phyloP scores from a whole-genome alignment of 2,797 vertebrate species.

The Neopelma chrysocephalum region DNA sequence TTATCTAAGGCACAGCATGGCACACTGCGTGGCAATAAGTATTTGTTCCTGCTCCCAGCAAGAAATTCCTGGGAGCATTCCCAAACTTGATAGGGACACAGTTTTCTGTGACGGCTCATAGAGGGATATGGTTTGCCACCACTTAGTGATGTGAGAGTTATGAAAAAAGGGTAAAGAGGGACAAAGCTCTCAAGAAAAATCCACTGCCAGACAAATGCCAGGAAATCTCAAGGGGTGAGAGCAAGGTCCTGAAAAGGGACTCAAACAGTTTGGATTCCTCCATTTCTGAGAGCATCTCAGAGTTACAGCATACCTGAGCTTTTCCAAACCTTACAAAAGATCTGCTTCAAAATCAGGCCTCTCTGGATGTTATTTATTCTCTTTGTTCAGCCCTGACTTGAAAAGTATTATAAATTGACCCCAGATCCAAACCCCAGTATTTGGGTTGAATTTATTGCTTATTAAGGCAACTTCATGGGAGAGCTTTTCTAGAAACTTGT shows the following conservation, averaged over 20 bases:
- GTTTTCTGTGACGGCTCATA: background rate
- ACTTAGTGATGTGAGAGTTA: background rate
- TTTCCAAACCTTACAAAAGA: background rate
- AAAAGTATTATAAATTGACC: background rate
- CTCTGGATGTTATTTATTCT: background rate
- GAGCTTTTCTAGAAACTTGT: background rate
- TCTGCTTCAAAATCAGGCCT: background rate
- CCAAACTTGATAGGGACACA: background rate
- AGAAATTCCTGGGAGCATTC: background rate
- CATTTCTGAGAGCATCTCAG: background rate
- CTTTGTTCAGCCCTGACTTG: background rate
- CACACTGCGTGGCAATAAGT: background rate
- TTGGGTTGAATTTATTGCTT: conserved; percentile 29
- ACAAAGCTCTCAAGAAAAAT: background rate
- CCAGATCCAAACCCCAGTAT: background rate
- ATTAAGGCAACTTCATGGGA: background rate
- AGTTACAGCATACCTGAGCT: background rate
- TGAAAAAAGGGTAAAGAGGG: background rate
- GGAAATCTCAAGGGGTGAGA: background rate
- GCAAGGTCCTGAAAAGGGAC: background rate
- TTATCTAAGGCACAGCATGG: background rate
- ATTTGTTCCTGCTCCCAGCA: background rate
- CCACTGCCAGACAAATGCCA: background rate
- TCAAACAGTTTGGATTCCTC: background rate
- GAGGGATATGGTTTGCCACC: background rate